Evolutionary conservation across 2,888 invertebrate genomes (phyloP).

Genomic region (Lithodes maja): DNA sequence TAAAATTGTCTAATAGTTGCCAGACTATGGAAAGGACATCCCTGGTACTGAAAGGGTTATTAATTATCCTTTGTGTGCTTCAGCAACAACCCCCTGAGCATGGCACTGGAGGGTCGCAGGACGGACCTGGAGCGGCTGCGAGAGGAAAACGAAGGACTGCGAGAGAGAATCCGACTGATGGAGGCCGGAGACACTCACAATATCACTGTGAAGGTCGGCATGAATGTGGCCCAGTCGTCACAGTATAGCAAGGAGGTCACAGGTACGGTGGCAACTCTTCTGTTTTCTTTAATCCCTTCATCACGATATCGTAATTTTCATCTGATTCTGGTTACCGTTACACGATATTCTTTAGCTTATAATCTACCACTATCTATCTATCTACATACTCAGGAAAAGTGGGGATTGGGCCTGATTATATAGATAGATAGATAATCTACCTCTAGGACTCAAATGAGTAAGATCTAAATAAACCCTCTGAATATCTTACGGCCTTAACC

Average conservation of each 20-base stretch:
- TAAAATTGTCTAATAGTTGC: background rate
- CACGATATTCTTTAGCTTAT: too few species aligned
- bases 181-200: slow-evolving; percentile 73
- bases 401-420: too few species aligned
- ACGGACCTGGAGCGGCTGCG: slow-evolving; percentile 82
- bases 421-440: too few species aligned
- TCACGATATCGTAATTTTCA: too few species aligned
- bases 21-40: background rate
- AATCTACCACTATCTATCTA: too few species aligned
- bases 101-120: slow-evolving; percentile 81
- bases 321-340: too few species aligned
- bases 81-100: slow-evolving; percentile 82
- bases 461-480: too few species aligned
- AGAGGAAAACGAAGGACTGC: slow-evolving; percentile 79
- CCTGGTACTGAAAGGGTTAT: too few species aligned
- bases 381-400: too few species aligned
- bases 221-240: slow-evolving; percentile 71
- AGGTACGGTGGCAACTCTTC: slow-evolving; percentile 14
- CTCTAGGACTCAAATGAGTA: too few species aligned
- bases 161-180: slow-evolving; percentile 73
- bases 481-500: too few species aligned
- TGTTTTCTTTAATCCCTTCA: too few species aligned
- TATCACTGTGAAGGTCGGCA: slow-evolving; percentile 73
- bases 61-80: background rate
- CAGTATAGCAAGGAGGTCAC: slow-evolving; percentile 67